These are phyloP conservation scores for Ciconia boyciana DNA, from an alignment of 2,113 vertebrate genomes.

Conservation along the genomic window DNA sequence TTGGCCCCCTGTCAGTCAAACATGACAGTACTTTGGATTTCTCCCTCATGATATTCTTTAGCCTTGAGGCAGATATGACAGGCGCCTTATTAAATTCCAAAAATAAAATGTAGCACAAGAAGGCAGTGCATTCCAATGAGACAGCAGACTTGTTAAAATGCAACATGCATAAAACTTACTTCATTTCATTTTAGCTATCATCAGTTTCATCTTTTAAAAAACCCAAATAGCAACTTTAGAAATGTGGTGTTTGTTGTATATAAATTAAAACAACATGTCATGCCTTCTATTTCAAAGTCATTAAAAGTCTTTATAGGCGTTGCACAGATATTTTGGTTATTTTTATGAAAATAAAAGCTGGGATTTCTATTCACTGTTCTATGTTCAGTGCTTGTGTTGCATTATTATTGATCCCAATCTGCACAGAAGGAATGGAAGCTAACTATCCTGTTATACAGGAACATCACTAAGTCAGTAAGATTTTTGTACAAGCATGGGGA, in stretches of 20 bases:
- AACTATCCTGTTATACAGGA: neutral
- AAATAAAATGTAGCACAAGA: constrained; percentile 81
- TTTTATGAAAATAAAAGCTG: constrained; percentile 22
- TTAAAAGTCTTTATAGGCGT: neutral
- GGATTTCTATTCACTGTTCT: neutral
- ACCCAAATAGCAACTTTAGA: constrained; percentile 61
- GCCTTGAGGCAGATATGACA: constrained; percentile 85
- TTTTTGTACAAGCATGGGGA: neutral
- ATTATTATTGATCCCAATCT: neutral
- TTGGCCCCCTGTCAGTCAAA: constrained; percentile 82
- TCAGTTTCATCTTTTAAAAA: constrained; percentile 61
- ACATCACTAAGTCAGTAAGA: neutral
- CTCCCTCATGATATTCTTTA: constrained; percentile 78
- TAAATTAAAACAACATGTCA: constrained; percentile 51
- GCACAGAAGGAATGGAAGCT: neutral
- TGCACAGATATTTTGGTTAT: neutral
- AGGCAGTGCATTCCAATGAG: constrained; percentile 80
- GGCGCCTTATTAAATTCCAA: constrained; percentile 85
- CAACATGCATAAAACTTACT: constrained; percentile 72
- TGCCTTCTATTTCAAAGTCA: constrained; percentile 17
- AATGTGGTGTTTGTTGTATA: constrained; percentile 50
- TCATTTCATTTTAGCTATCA: constrained; percentile 72
- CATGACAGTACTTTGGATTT: constrained; percentile 82
- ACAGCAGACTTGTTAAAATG: constrained; percentile 79
- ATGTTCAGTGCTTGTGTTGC: neutral